A percentile compares a stretch with the other conserved stretches of the same genome.
These are phyloP conservation scores for Oithona nana DNA, from an alignment of 2,888 invertebrate genomes.

Conservation along the genomic window DNA sequence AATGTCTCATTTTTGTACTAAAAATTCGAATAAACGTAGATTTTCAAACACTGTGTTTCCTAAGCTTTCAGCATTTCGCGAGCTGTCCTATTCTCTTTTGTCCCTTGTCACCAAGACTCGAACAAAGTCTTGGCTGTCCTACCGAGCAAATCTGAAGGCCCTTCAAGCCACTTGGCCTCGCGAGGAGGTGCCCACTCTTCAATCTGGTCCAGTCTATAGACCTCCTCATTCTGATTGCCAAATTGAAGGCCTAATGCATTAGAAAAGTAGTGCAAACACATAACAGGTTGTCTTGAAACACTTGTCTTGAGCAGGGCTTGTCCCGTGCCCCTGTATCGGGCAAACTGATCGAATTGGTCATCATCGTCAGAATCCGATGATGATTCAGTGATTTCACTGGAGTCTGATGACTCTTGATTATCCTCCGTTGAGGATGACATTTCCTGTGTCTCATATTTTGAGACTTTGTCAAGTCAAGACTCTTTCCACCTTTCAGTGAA, in stretches of 20 bases:
- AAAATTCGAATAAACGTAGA: no score
- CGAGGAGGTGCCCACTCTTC: neutral
- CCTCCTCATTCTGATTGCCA: conserved; percentile 1
- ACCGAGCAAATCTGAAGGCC: conserved; percentile 7
- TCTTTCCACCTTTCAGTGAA: no score
- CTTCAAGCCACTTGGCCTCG: conserved; percentile 1
- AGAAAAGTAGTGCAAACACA: conserved; percentile 10
- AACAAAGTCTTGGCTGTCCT: neutral
- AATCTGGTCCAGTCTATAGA: conserved; percentile 3
- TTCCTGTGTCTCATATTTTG: no score
- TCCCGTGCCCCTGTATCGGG: neutral
- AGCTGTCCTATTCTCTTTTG: no score
- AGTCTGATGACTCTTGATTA: neutral
- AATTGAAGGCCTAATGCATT: neutral
- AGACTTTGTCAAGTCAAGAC: no score
- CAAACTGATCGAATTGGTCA: neutral
- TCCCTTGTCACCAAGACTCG: neutral
- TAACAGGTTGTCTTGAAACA: no score
- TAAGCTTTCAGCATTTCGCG: no score
- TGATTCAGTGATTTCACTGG: neutral
- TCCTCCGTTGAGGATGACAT: neutral
- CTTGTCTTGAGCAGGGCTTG: neutral
- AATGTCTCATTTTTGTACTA: no score
- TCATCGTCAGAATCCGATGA: neutral
- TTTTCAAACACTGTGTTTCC: no score